Evolutionary conservation across 1,140 invertebrate genomes (phyloP).

Genomic region (Drosophila busckii): DNA sequence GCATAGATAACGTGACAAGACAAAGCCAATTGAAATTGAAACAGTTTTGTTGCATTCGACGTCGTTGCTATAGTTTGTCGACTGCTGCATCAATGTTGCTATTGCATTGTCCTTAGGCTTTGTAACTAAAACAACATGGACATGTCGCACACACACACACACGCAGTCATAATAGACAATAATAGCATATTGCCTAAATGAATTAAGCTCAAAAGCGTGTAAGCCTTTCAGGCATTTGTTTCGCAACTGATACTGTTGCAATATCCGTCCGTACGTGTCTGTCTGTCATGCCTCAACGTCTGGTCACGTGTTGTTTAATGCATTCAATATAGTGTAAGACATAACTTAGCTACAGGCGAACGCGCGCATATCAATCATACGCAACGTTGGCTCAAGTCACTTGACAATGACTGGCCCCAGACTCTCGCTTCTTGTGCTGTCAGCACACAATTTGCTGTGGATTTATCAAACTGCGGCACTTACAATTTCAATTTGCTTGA

Average conservation of each 20-base stretch:
- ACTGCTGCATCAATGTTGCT: constrained; percentile 2
- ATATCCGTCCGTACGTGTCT: no score
- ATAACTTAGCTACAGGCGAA: constrained; percentile 6
- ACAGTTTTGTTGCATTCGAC: constrained; percentile 1
- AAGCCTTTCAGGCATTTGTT: no score
- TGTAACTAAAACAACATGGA: constrained; percentile 4
- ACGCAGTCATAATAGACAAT: no score
- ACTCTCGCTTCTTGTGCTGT: constrained; percentile 18
- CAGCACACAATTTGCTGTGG: constrained; percentile 53
- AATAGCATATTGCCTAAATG: no score
- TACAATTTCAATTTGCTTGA: constrained; percentile 18
- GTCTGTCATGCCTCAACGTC: no score
- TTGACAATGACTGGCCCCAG: constrained; percentile 11
- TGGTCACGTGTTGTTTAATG: constrained; percentile 41
- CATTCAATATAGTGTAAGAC: constrained; percentile 26
- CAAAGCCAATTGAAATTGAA: no score
- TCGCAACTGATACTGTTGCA: no score
- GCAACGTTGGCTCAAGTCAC: constrained; percentile 40
- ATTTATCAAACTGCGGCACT: constrained; percentile 47
- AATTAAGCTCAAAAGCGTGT: no score
- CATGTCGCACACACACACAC: no score
- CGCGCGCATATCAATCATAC: constrained; percentile 58
- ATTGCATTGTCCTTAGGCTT: not conserved
- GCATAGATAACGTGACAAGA: no score
- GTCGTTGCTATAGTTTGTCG: no score